Evolutionary conservation across 2,797 vertebrate species (phyloP).

Genomic region (Hybognathus amarus): DNA sequence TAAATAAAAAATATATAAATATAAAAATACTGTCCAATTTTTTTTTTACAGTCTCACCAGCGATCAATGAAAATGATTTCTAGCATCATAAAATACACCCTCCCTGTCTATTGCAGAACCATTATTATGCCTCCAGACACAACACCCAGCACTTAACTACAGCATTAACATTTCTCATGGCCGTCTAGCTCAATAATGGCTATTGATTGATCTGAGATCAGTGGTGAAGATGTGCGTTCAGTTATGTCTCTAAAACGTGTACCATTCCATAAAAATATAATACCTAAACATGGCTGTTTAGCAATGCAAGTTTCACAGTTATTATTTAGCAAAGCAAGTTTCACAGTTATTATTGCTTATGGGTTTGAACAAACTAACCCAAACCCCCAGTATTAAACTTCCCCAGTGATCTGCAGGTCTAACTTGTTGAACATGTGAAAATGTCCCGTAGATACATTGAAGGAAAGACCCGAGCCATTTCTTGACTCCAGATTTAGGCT

Average conservation of each 20-base stretch:
- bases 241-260: neutral
- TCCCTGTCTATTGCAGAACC: conserved; percentile 20
- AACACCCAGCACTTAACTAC: conserved; percentile 40
- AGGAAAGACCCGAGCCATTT: neutral
- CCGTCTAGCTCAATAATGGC: conserved; percentile 26
- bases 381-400: neutral
- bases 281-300: neutral
- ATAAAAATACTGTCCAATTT: neutral
- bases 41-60: neutral
- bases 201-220: conserved; percentile 49
- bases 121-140: conserved; percentile 49
- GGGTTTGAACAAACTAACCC: neutral
- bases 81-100: conserved; percentile 26
- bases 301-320: neutral
- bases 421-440: neutral
- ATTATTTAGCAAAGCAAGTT: neutral
- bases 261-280: neutral
- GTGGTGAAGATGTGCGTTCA: conserved; percentile 4
- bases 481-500: neutral
- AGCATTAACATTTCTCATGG: conserved; percentile 11
- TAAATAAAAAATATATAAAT: neutral
- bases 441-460: neutral
- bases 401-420: neutral
- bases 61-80: conserved; percentile 20
- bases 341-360: neutral